These are phyloP conservation scores for Heliconius hewitsoni DNA, from an alignment of 1,140 invertebrate genomes.

Conservation along the genomic window DNA sequence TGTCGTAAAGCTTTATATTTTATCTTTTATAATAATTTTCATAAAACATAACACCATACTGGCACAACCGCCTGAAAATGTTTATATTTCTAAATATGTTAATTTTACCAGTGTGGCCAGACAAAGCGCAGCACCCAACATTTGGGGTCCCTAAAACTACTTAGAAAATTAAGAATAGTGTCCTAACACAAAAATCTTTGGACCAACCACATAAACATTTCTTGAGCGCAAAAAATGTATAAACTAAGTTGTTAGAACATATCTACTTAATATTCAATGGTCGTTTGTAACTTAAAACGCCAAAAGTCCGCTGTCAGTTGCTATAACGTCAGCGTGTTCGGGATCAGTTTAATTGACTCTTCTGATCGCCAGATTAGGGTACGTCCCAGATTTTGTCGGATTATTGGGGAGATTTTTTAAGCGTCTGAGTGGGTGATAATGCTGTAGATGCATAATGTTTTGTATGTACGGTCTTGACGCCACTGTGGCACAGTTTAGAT, in stretches of 20 bases:
- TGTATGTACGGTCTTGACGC: not conserved
- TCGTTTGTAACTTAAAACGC: conserved; percentile 9
- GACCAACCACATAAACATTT: not conserved
- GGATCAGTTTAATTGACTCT: conserved; percentile 46
- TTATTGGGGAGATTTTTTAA: conserved; percentile 31
- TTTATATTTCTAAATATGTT: too few relatives aligned
- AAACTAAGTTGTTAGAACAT: not conserved
- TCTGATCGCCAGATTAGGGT: conserved; percentile 44
- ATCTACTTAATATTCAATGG: conserved; percentile 3
- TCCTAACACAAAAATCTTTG: too few relatives aligned
- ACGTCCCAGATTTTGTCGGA: conserved; percentile 30
- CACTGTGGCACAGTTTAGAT: not conserved
- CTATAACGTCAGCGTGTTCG: conserved; percentile 27
- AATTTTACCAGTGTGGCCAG: too few relatives aligned
- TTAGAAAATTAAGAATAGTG: too few relatives aligned
- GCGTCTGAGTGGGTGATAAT: conserved; percentile 27
- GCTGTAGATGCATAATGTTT: conserved; percentile 4
- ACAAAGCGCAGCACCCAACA: too few relatives aligned
- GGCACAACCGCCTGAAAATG: too few relatives aligned
- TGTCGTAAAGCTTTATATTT: too few relatives aligned
- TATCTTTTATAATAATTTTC: too few relatives aligned
- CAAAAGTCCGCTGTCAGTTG: conserved; percentile 23
- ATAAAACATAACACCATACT: too few relatives aligned
- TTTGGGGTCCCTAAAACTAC: too few relatives aligned
- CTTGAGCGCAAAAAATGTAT: not conserved